Base-by-base conservation (phyloP, 2,113 vertebrate genomes). In the Scomber japonicus region DNA sequence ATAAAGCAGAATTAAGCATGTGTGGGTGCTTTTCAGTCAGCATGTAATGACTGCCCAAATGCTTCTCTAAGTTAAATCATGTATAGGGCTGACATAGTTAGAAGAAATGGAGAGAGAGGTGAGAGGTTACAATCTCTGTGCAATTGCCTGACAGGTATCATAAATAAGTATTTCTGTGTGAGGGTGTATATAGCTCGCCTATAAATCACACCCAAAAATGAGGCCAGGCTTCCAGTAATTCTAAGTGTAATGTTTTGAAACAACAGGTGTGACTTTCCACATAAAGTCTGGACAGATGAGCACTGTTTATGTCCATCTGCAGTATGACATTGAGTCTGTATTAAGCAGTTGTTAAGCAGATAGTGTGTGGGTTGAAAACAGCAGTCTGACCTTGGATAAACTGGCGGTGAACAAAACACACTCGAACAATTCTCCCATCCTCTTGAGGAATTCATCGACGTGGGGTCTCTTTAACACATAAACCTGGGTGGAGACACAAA, bases 381-480 rank as follows among this genome's bases (percentile, higher is more conserved):
- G 16, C 1, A 1, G 8, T 48, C 94, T 90, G 88, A 99, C 98
- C 98, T 99, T 99, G 88, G 98, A 96, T 75, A 99, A 95, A 81
- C 98, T 99, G 30, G 98, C 98, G 0, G 98, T 99, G 96, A 99
- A 99, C 57, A 99, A 94, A 75, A 99, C 97, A 0, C 98, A 99
- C 89, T 99, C 98, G 0, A 99, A 99, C 87, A 99, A 87, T 91
- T 99, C 97, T 0, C 98, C 98, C 98, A 99, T 99, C 64, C 97
- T 94, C 88, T 95, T 95, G 8, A 99, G 95, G 90, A 99, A 99
- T 84, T 99, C 97, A 0, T 99, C 98, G 24, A 99, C 98, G 0
- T 98, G 96, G 0, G 98, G 98, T 82, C 98, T 94, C 91, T 99
- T 99, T 78, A 99, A 92, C 75, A 99, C 98, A 0, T 99, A 98